Base-by-base conservation (phyloP, 2,888 invertebrate genomes). In the Ceriagrion tenellum region DNA sequence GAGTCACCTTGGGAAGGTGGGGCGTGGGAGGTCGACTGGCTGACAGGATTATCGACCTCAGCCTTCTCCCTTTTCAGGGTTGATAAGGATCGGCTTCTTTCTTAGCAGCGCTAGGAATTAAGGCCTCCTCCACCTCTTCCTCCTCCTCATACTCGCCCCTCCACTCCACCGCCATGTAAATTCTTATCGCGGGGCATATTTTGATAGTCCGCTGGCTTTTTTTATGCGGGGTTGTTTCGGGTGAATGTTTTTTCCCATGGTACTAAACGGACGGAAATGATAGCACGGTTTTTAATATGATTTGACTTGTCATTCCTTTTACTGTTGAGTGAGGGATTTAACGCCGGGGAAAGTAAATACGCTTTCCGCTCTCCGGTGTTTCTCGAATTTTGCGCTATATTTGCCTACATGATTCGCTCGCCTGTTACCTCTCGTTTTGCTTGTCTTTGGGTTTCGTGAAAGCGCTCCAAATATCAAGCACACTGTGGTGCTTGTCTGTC, bases 31-130 rank as follows among this genome's bases (percentile, higher is more conserved):
- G 12, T 69, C 10, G 23, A 26, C 59, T 20, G 13, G 81, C 81
- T 81, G 81, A 81, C 81, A 81, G 81, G 81, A 81, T 81, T 81
- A 81, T 81, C 81, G 81, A 81, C 81, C 81, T 81, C 81, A 35
- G 81, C 81, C 13, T 35, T 35, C 81, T 81, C 81, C 26, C 26
- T 81, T 81, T 81, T 81, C 81, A 81, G 81, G 81, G 81, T 35
- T 81, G 81, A 81, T 81, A 81, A 81, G 81, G 26, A 81, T 81
- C 81, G 35, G 35, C 69, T 69, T 69, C 26, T 69, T 69, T 12
- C 26, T 69, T 59, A 6, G 59, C 59, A 69, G n/a, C 69, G 23
- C 69, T 26, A 10, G 69, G 69, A 8, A 26, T 69, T 10, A n/a
- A 69, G 26, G 69, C 47, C 69, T 59, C 59, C 16, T 16, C 12